A percentile compares a stretch with the other conserved stretches of the same genome.
phyloP scores from a whole-genome alignment of 2,797 vertebrate species.

The Heterohyrax brucei region DNA sequence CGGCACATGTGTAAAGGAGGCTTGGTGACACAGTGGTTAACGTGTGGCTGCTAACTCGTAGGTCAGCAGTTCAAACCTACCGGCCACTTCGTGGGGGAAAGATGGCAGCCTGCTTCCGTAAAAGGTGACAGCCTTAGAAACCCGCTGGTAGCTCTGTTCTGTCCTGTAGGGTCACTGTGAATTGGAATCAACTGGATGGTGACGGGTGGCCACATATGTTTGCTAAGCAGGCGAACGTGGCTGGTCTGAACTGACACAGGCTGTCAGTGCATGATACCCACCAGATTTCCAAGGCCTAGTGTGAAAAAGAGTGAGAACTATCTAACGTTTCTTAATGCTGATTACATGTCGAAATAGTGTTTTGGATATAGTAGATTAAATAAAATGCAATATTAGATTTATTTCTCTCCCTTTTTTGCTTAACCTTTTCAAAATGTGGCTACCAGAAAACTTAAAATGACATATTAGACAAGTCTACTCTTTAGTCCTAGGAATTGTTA shows the following conservation, averaged over 20 bases:
- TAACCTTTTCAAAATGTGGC: background rate
- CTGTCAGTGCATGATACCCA: background rate
- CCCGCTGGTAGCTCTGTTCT: background rate
- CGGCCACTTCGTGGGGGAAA: background rate
- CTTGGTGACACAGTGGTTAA: background rate
- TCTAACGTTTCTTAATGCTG: background rate
- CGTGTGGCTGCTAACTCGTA: background rate
- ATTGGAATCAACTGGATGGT: background rate
- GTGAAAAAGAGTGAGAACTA: background rate
- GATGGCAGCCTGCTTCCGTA: too few species aligned
- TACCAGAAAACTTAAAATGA: background rate
- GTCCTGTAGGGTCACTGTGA: too few species aligned
- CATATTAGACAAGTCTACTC: background rate
- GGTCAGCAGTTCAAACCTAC: background rate
- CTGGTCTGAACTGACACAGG: background rate
- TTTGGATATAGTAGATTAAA: background rate
- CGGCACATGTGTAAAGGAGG: background rate
- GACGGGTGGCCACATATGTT: background rate
- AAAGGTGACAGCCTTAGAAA: background rate
- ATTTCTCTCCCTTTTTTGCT: background rate
- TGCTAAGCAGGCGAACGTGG: background rate
- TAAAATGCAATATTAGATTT: slow-evolving; percentile 50
- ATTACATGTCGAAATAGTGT: background rate
- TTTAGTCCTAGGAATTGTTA: background rate
- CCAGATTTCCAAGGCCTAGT: background rate